Percentiles rank a stretch among this genome's conserved stretches.
Conservation (phyloP, 2,797 vertebrate genomes). For the Lacerta agilis region DNA sequence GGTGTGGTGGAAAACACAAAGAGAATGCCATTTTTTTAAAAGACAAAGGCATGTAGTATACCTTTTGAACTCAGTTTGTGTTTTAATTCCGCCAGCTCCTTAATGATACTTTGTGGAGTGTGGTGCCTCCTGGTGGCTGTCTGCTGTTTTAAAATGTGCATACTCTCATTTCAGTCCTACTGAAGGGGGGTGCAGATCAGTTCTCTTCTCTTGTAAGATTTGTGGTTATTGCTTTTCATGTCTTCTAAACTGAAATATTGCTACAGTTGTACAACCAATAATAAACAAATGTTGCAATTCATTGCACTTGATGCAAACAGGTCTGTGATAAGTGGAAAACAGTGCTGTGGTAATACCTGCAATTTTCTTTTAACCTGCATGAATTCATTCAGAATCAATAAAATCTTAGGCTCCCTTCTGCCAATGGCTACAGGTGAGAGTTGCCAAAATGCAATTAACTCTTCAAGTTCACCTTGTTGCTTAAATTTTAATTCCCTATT, state of each 20-base stretch:
- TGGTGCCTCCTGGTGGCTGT: conserved; percentile 56
- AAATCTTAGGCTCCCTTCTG: not conserved
- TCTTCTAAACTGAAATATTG: not conserved
- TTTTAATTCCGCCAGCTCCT: not conserved
- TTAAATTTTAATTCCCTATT: not conserved
- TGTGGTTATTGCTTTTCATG: not conserved
- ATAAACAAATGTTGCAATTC: not conserved
- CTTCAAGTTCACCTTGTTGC: not conserved
- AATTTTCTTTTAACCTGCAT: not conserved
- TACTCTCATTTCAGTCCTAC: accelerated
- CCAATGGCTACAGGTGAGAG: not conserved
- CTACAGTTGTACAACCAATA: not conserved
- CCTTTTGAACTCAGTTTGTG: not conserved
- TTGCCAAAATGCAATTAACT: too few relatives aligned
- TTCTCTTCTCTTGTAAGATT: not conserved
- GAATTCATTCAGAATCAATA: not conserved
- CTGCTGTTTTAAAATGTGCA: not conserved
- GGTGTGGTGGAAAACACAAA: not conserved
- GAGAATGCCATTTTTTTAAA: not conserved
- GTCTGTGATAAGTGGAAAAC: not conserved
- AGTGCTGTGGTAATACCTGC: not conserved
- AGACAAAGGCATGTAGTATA: not conserved
- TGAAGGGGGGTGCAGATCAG: not conserved
- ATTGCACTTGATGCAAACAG: not conserved
- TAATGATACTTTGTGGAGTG: not conserved